Evolutionary conservation across 2,888 invertebrate species (phyloP).

Genomic region (Drosophila siamana): DNA sequence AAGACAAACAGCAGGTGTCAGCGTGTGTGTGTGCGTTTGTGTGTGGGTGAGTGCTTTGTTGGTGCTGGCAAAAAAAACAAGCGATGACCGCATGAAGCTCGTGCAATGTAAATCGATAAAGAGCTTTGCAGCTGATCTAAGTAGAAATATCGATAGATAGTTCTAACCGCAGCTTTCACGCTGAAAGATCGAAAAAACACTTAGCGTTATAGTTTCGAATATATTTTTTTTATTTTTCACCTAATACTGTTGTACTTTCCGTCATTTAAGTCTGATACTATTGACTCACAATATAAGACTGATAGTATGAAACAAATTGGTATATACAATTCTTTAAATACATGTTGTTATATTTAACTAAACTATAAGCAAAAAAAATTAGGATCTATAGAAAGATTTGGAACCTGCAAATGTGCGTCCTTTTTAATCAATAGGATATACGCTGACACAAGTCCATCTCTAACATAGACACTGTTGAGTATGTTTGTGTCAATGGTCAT

Average conservation of each 20-base stretch:
- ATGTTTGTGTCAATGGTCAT: conserved; percentile 17
- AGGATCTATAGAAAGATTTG: no score
- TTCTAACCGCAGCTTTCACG: neutral
- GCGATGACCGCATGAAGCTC: conserved; percentile 22
- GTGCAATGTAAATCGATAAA: conserved; percentile 23
- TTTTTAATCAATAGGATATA: neutral
- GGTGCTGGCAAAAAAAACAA: conserved; percentile 21
- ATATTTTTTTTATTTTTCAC: no score
- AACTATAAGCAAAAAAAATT: no score
- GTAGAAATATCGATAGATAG: conserved; percentile 5
- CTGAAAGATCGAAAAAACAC: neutral
- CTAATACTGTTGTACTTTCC: no score
- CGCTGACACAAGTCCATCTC: conserved; percentile 24
- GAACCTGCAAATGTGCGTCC: neutral
- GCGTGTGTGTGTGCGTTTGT: conserved; percentile 10
- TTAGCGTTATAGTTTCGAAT: neutral
- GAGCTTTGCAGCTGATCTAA: neutral
- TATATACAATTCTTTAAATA: no score
- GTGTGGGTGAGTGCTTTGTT: conserved; percentile 9
- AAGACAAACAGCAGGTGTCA: conserved; percentile 41
- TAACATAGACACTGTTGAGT: conserved; percentile 18
- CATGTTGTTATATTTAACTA: no score
- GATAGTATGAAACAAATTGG: no score
- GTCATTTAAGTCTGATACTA: no score
- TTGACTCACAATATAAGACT: no score